Conservation (phyloP, 2,888 invertebrate species). For the Platycheirus albimanus region DNA sequence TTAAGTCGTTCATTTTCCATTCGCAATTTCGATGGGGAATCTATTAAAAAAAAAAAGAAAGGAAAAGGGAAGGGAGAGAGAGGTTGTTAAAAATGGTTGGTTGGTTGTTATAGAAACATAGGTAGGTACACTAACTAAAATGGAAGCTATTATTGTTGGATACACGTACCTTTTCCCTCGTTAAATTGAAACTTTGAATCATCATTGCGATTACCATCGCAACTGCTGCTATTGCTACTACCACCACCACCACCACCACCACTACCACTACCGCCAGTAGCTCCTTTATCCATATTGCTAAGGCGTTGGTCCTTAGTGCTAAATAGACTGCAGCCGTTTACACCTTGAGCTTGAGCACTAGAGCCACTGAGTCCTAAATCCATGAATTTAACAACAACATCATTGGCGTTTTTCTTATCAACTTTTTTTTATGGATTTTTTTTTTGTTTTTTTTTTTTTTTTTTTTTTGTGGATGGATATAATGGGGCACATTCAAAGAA, state of each 20-base stretch:
- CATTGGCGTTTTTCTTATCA: slow-evolving; percentile 81
- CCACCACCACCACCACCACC: slow-evolving; percentile 36
- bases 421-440: slow-evolving; percentile 71
- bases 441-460: slow-evolving; percentile 41
- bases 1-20: slow-evolving; percentile 90
- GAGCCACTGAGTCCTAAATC: slow-evolving; percentile 76
- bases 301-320: slow-evolving; percentile 62
- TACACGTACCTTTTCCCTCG: slow-evolving; percentile 77
- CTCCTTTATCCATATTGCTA: slow-evolving; percentile 63
- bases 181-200: slow-evolving; percentile 77
- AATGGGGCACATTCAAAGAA: slow-evolving; percentile 46
- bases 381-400: slow-evolving; percentile 80
- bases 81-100: too few relatives aligned
- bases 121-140: neutral
- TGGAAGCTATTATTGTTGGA: slow-evolving; percentile 19
- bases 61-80: neutral
- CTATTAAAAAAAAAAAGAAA: neutral
- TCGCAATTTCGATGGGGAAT: slow-evolving; percentile 81
- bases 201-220: slow-evolving; percentile 80
- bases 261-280: slow-evolving; percentile 42
- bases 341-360: slow-evolving; percentile 65
- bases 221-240: slow-evolving; percentile 76
- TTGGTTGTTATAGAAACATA: too few relatives aligned
- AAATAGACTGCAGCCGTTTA: slow-evolving; percentile 71
- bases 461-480: slow-evolving; percentile 27